phyloP scores from a whole-genome alignment of 92 coral and sea anemone species.

The Phenganax stokvisi region DNA sequence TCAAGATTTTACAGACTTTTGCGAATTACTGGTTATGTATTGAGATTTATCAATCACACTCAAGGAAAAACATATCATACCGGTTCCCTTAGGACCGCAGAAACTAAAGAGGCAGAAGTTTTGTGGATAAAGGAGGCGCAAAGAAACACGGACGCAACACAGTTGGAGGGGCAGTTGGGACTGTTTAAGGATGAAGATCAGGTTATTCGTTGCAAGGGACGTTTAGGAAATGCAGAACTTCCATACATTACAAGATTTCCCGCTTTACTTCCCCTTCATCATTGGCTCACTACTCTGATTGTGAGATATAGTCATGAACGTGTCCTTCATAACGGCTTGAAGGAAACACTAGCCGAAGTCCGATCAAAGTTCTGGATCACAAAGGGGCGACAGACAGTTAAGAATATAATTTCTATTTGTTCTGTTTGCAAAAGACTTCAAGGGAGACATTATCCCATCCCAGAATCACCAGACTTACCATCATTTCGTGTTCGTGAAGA shows the following conservation, averaged over 20 bases:
- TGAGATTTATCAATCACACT: background rate
- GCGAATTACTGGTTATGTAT: conserved; percentile 27
- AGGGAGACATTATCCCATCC: conserved; percentile 21
- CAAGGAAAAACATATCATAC: conserved; percentile 8
- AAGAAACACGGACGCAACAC: background rate
- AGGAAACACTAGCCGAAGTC: conserved; percentile 24
- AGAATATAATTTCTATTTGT: background rate
- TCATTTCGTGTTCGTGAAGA: conserved; percentile 15
- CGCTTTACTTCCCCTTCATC: background rate
- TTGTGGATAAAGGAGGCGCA: conserved; percentile 14
- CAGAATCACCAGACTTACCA: conserved; percentile 19
- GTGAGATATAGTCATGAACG: conserved; percentile 4
- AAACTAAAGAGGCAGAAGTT: conserved; percentile 19
- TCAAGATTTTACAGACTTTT: conserved; percentile 1
- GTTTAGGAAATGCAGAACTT: conserved; percentile 12
- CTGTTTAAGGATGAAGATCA: conserved; percentile 17
- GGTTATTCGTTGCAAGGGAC: conserved; percentile 22
- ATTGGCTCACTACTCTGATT: conserved; percentile 17
- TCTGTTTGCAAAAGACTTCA: conserved; percentile 11
- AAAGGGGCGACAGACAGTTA: conserved; percentile 13
- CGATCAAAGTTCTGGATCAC: conserved; percentile 18
- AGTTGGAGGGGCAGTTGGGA: background rate
- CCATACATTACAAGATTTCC: conserved; percentile 11
- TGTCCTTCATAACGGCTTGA: conserved; percentile 11
- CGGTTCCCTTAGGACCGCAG: conserved; percentile 10